Base-by-base conservation (phyloP, 2,797 vertebrate species). In the Sebastes diploproa region DNA sequence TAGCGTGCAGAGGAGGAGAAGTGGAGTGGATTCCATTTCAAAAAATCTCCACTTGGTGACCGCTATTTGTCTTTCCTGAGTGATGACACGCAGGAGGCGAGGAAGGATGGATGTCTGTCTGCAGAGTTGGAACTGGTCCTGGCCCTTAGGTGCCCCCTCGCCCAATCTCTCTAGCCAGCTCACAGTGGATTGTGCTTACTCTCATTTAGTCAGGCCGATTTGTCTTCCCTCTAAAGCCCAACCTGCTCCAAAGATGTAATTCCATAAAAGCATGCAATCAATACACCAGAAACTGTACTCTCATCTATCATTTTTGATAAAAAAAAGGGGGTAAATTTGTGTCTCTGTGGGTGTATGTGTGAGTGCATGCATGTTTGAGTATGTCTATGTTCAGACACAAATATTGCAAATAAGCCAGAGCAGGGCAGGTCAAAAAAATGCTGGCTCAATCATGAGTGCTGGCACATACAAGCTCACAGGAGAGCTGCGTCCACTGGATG, bases 211-310 rank as follows among this genome's bases (percentile, higher is more conserved):
- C 86, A 85, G 87, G 88, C 84, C 94, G 91, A 95, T 96, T 95
- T 94, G 92, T 96, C 95, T 96, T 95, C 92, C 87, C 68, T 89
- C 83, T 89, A 83, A 94, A 90, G 86, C 89, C 91, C 90, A 91
- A 95, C 86, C 89, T 86, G 91, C 86, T 91, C 89, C 93, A 91
- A 95, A 94, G 93, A 96, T 96, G 95, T 95, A 96, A 96, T 96
- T 95, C 94, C 95, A 96, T 96, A 96, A 96, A 96, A 96, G 95
- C 95, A 92, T 94, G 86, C 93, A 96, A 96, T 96, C 95, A 95
- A 96, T 96, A 96, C 85, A 81, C 65, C 81, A 84, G 82, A 94
- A 95, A 94, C 91, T 81, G 80, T 91, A 90, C 91, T 84, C 89
- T 93, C 95, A 94, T 96, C 91, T 94, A 95, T 96, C 96, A 96